phyloP scores from a whole-genome alignment of 2,888 invertebrate genomes.

The Hypselothyrea guttata region DNA sequence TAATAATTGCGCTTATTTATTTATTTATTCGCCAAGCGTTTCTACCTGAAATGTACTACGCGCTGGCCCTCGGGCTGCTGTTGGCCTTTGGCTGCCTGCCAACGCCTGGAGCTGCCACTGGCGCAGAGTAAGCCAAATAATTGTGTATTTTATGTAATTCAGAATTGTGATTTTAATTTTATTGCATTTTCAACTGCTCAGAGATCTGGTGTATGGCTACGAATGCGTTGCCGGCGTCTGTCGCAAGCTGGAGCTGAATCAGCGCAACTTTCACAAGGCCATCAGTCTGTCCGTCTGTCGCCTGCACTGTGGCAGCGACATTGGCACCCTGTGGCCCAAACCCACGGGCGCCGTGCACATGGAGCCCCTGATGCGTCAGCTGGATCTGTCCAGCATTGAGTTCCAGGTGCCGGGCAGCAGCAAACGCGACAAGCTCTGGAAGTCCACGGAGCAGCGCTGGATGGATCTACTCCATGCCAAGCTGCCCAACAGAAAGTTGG shows the following conservation, averaged over 20 bases:
- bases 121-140: conserved; percentile 42
- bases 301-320: conserved; percentile 82
- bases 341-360: conserved; percentile 83
- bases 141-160: not conserved
- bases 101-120: conserved; percentile 33
- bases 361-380: conserved; percentile 81
- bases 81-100: conserved; percentile 49
- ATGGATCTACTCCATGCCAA: conserved; percentile 73
- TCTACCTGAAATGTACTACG: not conserved
- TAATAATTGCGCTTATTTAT: conserved; percentile 11
- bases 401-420: conserved; percentile 71
- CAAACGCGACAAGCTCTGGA: conserved; percentile 74
- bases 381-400: conserved; percentile 81
- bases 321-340: conserved; percentile 83
- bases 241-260: conserved; percentile 77
- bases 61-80: conserved; percentile 32
- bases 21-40: conserved; percentile 39
- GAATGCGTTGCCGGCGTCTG: conserved; percentile 78
- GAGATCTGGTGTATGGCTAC: conserved; percentile 78
- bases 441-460: conserved; percentile 81
- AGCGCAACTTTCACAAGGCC: conserved; percentile 76
- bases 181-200: conserved; percentile 4
- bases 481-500: conserved; percentile 67
- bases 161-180: not conserved
- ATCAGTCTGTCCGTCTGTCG: conserved; percentile 83